These are phyloP conservation scores for Holothuria scabra DNA, from an alignment of 53 echinoderm and acorn worm species.

Conservation along the genomic window DNA sequence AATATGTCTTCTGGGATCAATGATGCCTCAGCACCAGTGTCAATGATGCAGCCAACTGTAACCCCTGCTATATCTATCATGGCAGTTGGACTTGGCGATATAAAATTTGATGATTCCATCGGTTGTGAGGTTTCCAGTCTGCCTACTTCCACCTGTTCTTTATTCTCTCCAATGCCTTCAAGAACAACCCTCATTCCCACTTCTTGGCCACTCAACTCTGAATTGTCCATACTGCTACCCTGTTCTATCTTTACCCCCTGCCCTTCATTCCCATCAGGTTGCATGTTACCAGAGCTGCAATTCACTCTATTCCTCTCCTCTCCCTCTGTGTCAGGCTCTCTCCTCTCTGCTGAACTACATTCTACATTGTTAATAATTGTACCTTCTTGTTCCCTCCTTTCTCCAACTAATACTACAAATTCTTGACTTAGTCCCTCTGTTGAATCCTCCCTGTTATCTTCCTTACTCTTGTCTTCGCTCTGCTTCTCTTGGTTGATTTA, in stretches of 20 bases:
- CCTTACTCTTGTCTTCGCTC: not conserved
- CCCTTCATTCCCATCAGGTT: not conserved
- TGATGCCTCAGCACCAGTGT: slow-evolving; percentile 62
- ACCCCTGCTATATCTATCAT: slow-evolving; percentile 35
- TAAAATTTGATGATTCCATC: not conserved
- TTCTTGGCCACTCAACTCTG: not conserved
- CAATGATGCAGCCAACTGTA: slow-evolving; percentile 50
- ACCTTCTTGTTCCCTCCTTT: slow-evolving; percentile 8
- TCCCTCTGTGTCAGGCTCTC: too few relatives aligned
- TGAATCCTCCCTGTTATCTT: too few relatives aligned
- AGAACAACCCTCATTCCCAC: not conserved
- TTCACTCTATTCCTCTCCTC: too few relatives aligned
- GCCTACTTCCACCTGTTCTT: not conserved
- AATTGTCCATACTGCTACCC: not conserved
- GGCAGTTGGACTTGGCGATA: slow-evolving; percentile 41
- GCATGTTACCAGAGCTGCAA: too few relatives aligned
- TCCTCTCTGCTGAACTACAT: too few relatives aligned
- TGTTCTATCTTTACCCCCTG: not conserved
- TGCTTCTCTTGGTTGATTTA: too few relatives aligned
- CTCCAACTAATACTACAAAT: slow-evolving; percentile 6
- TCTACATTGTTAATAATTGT: too few relatives aligned
- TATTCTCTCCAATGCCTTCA: not conserved
- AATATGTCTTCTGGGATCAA: too few relatives aligned
- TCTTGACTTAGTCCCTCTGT: too few relatives aligned
- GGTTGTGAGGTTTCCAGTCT: not conserved